Base-by-base conservation (phyloP, 2,888 invertebrate species). In the Cheilosia vernalis region DNA sequence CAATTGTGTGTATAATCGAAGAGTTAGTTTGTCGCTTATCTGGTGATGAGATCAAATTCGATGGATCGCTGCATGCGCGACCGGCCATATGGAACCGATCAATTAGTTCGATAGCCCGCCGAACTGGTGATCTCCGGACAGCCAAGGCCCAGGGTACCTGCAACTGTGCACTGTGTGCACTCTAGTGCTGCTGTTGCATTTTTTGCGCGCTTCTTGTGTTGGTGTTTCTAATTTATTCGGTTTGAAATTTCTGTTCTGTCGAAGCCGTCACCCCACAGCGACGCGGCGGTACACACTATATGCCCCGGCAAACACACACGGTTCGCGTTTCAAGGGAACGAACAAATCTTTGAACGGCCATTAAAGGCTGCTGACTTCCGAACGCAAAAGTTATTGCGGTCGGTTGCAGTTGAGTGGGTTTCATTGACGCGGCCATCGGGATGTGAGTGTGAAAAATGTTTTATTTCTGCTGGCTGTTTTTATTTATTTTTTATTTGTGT, bases 81-180 rank as follows among this genome's bases (percentile, higher is more conserved):
- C 90, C 90, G 90, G 88, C 90, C 91, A 91, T 90, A 90, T 90
- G 92, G 91, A 91, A 91, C 91, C 92, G 91, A 92, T 91, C 92
- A 91, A 92, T 91, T 91, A 91, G 90, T 88, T 88, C 88, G 88
- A 89, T 89, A 89, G 87, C 77, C 72, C 81, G 73, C 77, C 66
- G 49, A 80, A 77, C 87, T 63, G 49, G 44, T 21, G 70, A 49
- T 81, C 63, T 51, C 24, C 13, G 13, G 37, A 37, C 51, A 55
- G 40, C 27, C 61, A 60, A 44, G 51, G 30, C 19, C 44, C 63
- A 66, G 76, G 81, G 81, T 77, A 77, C 81, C 69, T 78, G 67
- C 72, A 73, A 70, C 76, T 37, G 80, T 60, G 64, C 74, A 66
- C 13, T 37, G 37, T 37, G 37, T 37, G 49, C 78, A 19, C 17